phyloP scores from a whole-genome alignment of 2,113 vertebrate species.

The Seriola quinqueradiata region DNA sequence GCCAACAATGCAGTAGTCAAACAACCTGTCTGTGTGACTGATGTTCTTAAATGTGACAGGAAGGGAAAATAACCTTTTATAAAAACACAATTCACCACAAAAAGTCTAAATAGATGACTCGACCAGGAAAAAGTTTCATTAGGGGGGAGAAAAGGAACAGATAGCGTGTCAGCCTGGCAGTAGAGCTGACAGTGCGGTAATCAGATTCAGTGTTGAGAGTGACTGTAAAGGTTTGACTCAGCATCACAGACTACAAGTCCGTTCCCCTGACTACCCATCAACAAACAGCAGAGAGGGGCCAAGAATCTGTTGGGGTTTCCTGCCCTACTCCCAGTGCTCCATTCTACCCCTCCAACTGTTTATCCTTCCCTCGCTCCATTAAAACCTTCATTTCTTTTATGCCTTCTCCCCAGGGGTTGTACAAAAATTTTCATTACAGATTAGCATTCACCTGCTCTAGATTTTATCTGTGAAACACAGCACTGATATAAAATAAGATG shows the following conservation, averaged over 20 bases:
- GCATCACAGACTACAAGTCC: constrained; percentile 49
- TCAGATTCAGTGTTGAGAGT: constrained; percentile 44
- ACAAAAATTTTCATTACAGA: constrained; percentile 16
- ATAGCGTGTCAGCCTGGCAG: constrained; percentile 45
- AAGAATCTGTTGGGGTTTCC: constrained; percentile 72
- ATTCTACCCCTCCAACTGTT: constrained; percentile 39
- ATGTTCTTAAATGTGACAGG: constrained; percentile 14
- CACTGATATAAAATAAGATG: constrained; percentile 3
- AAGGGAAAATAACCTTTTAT: constrained; percentile 14
- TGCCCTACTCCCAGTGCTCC: constrained; percentile 51
- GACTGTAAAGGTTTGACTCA: constrained; percentile 56
- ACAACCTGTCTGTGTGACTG: constrained; percentile 27
- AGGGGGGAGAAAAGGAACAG: constrained; percentile 11
- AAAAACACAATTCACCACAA: constrained; percentile 19
- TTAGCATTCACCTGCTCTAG: constrained; percentile 13
- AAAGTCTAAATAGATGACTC: constrained; percentile 40
- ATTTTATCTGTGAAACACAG: constrained; percentile 4
- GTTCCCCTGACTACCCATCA: constrained; percentile 77
- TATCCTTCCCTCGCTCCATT: constrained; percentile 32
- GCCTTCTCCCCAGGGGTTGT: neutral
- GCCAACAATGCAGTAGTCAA: constrained; percentile 24
- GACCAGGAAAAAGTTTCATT: constrained; percentile 13
- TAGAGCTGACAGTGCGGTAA: constrained; percentile 38
- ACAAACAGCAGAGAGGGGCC: constrained; percentile 78
- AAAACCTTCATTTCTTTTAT: constrained; percentile 20